Conservation (phyloP, 2,797 vertebrate genomes). For the Champsocephalus esox region DNA sequence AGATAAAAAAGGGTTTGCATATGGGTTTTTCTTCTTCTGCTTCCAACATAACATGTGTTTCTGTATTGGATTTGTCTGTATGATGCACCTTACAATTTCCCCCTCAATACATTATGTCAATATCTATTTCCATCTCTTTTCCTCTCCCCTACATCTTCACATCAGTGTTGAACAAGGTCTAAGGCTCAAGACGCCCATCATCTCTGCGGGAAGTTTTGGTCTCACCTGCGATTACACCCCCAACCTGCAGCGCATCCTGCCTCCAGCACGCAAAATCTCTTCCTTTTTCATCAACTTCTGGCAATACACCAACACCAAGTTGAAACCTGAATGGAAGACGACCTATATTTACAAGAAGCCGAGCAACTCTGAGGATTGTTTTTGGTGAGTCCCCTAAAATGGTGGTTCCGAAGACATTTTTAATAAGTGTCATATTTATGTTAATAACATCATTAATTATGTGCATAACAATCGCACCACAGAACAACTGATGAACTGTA, state of each 20-base stretch:
- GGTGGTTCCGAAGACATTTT: no score
- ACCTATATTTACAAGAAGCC: constrained; percentile 90
- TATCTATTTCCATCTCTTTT: background rate
- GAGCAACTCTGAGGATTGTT: constrained; percentile 86
- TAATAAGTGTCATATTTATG: no score
- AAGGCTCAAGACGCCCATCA: constrained; percentile 85
- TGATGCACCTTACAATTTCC: background rate
- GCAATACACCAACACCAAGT: constrained; percentile 49
- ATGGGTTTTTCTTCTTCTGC: background rate
- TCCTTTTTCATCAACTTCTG: constrained; percentile 91
- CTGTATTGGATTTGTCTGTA: background rate
- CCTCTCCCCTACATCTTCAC: background rate
- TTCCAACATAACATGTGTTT: background rate
- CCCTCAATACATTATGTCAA: background rate
- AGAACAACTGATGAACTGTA: no score
- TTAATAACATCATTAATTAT: no score
- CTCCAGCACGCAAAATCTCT: constrained; percentile 91
- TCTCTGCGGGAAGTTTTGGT: constrained; percentile 95
- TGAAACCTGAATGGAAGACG: constrained; percentile 85
- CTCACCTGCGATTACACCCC: constrained; percentile 89
- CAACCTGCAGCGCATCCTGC: constrained; percentile 90
- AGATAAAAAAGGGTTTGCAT: background rate
- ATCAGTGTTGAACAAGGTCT: constrained; percentile 82
- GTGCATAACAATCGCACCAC: no score
- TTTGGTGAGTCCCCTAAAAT: constrained; percentile 86